phyloP scores from a whole-genome alignment of 1,140 invertebrate species.

The Cephus cinctus region DNA sequence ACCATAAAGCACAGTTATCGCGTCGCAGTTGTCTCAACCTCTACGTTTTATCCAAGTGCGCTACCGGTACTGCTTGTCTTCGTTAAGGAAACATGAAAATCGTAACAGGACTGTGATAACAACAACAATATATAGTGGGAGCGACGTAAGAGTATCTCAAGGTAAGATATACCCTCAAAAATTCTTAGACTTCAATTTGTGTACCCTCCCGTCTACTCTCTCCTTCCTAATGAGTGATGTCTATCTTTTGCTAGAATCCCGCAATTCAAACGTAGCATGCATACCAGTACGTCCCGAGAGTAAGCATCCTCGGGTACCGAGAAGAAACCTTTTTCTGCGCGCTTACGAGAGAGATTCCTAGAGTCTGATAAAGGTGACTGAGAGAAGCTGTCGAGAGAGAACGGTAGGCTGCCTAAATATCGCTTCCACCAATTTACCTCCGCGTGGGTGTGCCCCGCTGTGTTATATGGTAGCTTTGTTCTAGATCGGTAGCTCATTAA shows the following conservation, averaged over 20 bases:
- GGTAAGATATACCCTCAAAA: no score
- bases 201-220: no score
- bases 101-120: no score
- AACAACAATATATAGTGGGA: no score
- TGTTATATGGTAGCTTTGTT: constrained; percentile 12
- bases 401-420: constrained; percentile 39
- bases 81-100: no score
- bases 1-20: constrained; percentile 40
- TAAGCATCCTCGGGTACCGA: constrained; percentile 36
- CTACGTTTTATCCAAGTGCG: constrained; percentile 20
- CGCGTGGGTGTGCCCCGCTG: constrained; percentile 14
- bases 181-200: no score
- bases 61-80: constrained; percentile 18
- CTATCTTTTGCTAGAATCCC: no score
- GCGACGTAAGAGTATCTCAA: no score
- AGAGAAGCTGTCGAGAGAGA: constrained; percentile 35
- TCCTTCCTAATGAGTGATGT: no score
- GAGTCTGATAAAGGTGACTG: constrained; percentile 38
- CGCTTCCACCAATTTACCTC: constrained; percentile 32
- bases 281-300: background rate
- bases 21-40: constrained; percentile 20
- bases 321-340: constrained; percentile 33
- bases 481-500: constrained; percentile 14
- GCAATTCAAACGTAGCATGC: no score
- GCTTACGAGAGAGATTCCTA: constrained; percentile 26